These are phyloP conservation scores for Mythimna loreyi DNA, from an alignment of 2,888 invertebrate species.

Conservation along the genomic window DNA sequence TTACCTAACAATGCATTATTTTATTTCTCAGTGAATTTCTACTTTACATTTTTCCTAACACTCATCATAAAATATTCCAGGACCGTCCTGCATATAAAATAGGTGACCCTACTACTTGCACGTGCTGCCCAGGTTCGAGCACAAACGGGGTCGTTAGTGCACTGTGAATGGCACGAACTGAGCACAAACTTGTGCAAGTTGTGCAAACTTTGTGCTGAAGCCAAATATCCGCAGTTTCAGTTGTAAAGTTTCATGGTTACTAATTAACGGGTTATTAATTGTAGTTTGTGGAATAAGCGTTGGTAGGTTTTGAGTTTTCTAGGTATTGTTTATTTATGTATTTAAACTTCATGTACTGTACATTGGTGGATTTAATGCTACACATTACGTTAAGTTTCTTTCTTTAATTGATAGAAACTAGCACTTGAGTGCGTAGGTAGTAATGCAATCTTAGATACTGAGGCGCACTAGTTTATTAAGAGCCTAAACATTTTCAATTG, in stretches of 20 bases:
- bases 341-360: too few relatives aligned
- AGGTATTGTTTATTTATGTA: too few relatives aligned
- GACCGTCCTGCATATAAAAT: conserved; percentile 9
- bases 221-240: conserved; percentile 24
- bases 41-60: background rate
- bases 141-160: conserved; percentile 56
- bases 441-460: too few relatives aligned
- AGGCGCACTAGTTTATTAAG: too few relatives aligned
- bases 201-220: conserved; percentile 28
- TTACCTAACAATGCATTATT: background rate
- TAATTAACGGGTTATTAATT: conserved; percentile 36
- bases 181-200: conserved; percentile 35
- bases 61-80: conserved; percentile 11
- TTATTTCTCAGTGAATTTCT: background rate
- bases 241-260: conserved; percentile 31
- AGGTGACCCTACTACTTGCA: conserved; percentile 11
- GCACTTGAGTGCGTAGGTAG: too few relatives aligned
- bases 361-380: too few relatives aligned
- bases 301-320: background rate
- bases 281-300: conserved; percentile 2
- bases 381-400: too few relatives aligned
- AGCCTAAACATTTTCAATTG: too few relatives aligned
- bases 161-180: conserved; percentile 32
- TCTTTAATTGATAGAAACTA: too few relatives aligned
- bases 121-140: conserved; percentile 24